Conservation (phyloP, 2,888 invertebrate genomes). For the Drosophila maculinotata region DNA sequence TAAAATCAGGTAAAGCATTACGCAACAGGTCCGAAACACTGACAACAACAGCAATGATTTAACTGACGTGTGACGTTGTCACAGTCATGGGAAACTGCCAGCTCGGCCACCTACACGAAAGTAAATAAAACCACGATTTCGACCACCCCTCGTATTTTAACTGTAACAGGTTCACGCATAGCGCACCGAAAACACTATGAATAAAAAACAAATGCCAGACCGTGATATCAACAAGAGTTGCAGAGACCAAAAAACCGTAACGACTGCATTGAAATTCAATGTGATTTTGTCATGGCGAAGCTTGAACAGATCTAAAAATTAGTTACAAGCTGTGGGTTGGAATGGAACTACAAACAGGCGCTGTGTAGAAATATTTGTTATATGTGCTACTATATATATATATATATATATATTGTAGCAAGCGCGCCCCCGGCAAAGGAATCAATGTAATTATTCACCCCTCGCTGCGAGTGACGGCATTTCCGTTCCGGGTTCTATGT, state of each 20-base stretch:
- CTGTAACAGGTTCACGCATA: conserved; percentile 62
- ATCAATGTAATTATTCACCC: conserved; percentile 78
- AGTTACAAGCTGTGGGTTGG: conserved; percentile 17
- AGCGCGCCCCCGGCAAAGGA: conserved; percentile 40
- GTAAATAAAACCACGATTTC: neutral
- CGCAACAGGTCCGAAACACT: conserved; percentile 57
- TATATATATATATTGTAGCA: conserved; percentile 7
- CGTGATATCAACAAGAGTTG: conserved; percentile 42
- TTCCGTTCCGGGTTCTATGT: conserved; percentile 62
- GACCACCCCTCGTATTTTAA: conserved; percentile 19
- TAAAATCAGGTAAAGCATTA: conserved; percentile 67
- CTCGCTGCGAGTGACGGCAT: conserved; percentile 61
- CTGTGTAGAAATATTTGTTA: neutral
- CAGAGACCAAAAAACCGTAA: conserved; percentile 58
- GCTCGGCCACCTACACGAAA: conserved; percentile 27
- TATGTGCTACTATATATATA: neutral
- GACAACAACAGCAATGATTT: conserved; percentile 30
- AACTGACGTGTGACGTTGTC: conserved; percentile 47
- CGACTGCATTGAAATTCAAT: conserved; percentile 62
- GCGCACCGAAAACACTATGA: conserved; percentile 49
- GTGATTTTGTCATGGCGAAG: conserved; percentile 33
- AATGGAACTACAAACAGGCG: conserved; percentile 18
- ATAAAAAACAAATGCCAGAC: conserved; percentile 19
- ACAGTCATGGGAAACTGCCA: conserved; percentile 68
- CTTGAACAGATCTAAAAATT: conserved; percentile 22